Evolutionary conservation across 2,797 vertebrate species (phyloP).

Genomic region (Crenichthys baileyi): DNA sequence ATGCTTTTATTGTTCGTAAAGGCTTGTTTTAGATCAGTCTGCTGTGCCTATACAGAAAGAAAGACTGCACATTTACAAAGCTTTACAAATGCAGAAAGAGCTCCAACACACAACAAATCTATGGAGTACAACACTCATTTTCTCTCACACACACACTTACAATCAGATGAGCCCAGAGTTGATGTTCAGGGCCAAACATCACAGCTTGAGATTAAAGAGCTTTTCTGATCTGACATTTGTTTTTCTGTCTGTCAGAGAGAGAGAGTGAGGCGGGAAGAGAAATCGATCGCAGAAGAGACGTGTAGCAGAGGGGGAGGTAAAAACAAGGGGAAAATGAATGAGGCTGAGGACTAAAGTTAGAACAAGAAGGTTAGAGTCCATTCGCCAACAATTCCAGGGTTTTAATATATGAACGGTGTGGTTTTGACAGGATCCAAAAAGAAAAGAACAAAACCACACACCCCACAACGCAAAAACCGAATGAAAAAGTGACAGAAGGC

Average conservation of each 20-base stretch:
- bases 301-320: slow-evolving; percentile 1
- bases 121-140: slow-evolving; percentile 12
- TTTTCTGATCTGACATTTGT: slow-evolving; percentile 81
- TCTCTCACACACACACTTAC: neutral
- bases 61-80: neutral
- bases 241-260: slow-evolving; percentile 79
- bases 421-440: neutral
- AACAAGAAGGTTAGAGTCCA: neutral
- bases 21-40: neutral
- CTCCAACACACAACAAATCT: slow-evolving; percentile 11
- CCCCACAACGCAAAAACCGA: neutral
- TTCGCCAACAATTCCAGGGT: neutral
- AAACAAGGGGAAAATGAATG: neutral
- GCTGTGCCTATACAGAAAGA: neutral
- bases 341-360: slow-evolving; percentile 15
- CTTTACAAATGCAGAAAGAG: neutral
- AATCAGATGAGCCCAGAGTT: slow-evolving; percentile 46
- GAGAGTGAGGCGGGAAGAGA: slow-evolving; percentile 51
- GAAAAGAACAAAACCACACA: neutral
- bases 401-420: neutral
- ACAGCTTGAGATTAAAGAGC: slow-evolving; percentile 80
- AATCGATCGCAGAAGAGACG: slow-evolving; percentile 55
- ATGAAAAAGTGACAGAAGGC: neutral
- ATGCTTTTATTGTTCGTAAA: neutral
- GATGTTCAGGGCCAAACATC: slow-evolving; percentile 76